These are phyloP conservation scores for Pedionomus torquatus DNA, from an alignment of 2,113 vertebrate species.

Conservation along the genomic window DNA sequence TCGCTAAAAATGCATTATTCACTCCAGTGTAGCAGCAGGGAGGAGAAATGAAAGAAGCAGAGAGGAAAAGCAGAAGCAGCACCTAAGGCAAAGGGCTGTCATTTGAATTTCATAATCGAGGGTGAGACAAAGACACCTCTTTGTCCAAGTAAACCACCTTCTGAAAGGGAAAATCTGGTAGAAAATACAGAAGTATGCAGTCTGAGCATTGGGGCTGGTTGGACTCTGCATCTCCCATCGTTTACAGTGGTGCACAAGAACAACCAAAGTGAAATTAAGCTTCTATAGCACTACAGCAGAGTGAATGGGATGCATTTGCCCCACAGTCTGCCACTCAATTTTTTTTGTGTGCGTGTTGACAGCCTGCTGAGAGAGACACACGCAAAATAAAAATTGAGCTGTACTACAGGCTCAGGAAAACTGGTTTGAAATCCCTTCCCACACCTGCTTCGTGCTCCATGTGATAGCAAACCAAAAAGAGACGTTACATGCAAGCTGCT, in stretches of 20 bases:
- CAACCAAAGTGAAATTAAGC: background rate
- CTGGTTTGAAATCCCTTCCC: background rate
- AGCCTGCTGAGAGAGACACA: background rate
- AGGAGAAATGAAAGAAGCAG: conserved; percentile 59
- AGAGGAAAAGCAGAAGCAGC: conserved; percentile 60
- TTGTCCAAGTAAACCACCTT: conserved; percentile 37
- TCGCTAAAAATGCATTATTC: conserved; percentile 59
- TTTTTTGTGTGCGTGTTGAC: background rate
- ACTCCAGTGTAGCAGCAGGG: conserved; percentile 59
- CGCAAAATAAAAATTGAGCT: background rate
- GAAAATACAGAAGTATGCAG: background rate
- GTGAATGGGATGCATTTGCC: background rate
- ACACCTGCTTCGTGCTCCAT: background rate
- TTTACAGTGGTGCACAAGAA: conserved; percentile 1
- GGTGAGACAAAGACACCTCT: conserved; percentile 38
- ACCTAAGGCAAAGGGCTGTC: conserved; percentile 59
- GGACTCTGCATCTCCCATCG: background rate
- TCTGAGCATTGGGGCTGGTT: background rate
- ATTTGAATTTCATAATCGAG: conserved; percentile 65
- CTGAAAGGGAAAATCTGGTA: conserved; percentile 11
- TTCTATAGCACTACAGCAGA: background rate
- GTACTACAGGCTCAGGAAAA: background rate
- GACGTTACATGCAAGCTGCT: background rate
- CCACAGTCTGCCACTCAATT: background rate
- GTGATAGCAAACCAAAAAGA: background rate